These are phyloP conservation scores for Protosalanx chinensis DNA, from an alignment of 2,797 vertebrate species.

Conservation along the genomic window DNA sequence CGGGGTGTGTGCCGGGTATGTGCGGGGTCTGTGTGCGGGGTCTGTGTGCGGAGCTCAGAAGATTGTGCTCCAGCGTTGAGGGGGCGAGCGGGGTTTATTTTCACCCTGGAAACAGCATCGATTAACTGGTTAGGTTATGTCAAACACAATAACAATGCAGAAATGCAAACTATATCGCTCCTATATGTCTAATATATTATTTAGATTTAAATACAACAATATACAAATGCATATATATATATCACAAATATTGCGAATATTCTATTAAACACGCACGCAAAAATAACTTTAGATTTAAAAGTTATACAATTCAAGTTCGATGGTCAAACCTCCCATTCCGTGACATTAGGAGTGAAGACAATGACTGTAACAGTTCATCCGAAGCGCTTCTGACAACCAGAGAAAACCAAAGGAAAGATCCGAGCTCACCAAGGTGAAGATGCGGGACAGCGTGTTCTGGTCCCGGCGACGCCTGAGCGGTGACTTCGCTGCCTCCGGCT, in stretches of 20 bases:
- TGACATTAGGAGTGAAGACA: slow-evolving; percentile 47
- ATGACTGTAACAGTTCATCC: slow-evolving; percentile 20
- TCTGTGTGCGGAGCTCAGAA: slow-evolving; percentile 66
- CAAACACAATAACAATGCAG: neutral
- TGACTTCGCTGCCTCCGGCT: slow-evolving; percentile 71
- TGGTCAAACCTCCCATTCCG: slow-evolving; percentile 51
- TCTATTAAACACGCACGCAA: too few relatives aligned
- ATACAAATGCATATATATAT: neutral
- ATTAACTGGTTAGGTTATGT: neutral
- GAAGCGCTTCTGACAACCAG: slow-evolving; percentile 18
- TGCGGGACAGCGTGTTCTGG: slow-evolving; percentile 77
- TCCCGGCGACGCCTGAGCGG: slow-evolving; percentile 73
- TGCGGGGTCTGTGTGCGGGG: slow-evolving; percentile 35
- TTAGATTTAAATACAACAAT: neutral
- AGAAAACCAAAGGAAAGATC: neutral
- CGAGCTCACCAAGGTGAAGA: slow-evolving; percentile 80
- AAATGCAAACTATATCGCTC: slow-evolving; percentile 2
- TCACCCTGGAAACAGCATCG: slow-evolving; percentile 58
- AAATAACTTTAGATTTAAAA: neutral
- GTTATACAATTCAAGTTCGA: slow-evolving; percentile 27
- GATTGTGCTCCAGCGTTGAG: slow-evolving; percentile 83
- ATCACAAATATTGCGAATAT: too few relatives aligned
- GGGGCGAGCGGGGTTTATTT: slow-evolving; percentile 74
- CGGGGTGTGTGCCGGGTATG: slow-evolving; percentile 19
- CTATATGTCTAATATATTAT: too few relatives aligned